These are phyloP conservation scores for Crotalus viridis DNA, from an alignment of 2,113 vertebrate species.

Conservation along the genomic window DNA sequence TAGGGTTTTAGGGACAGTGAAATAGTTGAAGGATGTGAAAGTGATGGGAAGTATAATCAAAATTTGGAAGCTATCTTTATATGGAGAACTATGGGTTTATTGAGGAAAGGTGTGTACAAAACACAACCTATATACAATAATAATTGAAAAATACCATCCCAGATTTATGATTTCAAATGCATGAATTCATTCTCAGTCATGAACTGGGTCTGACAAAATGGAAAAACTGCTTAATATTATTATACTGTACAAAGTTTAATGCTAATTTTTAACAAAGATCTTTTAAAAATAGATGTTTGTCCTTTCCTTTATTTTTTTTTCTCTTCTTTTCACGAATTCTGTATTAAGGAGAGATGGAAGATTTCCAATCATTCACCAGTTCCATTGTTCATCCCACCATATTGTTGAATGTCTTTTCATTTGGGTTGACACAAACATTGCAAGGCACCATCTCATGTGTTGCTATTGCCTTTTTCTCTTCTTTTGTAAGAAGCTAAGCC, in stretches of 20 bases:
- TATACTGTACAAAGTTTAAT: neutral
- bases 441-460: neutral
- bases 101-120: neutral
- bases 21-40: neutral
- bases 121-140: neutral
- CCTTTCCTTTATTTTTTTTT: neutral
- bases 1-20: neutral
- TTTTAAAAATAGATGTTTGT: neutral
- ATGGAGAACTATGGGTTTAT: neutral
- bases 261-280: neutral
- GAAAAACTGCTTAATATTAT: neutral
- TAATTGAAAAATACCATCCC: neutral
- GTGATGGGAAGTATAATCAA: neutral
- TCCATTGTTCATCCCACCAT: neutral
- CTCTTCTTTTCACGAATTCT: neutral
- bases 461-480: neutral
- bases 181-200: neutral
- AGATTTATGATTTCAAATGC: neutral
- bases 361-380: neutral
- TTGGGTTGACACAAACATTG: neutral
- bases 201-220: neutral
- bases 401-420: neutral
- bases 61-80: neutral
- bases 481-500: neutral
- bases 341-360: neutral